Evolutionary conservation across 2,888 invertebrate genomes (phyloP).

Genomic region (Sabatieria punctata): DNA sequence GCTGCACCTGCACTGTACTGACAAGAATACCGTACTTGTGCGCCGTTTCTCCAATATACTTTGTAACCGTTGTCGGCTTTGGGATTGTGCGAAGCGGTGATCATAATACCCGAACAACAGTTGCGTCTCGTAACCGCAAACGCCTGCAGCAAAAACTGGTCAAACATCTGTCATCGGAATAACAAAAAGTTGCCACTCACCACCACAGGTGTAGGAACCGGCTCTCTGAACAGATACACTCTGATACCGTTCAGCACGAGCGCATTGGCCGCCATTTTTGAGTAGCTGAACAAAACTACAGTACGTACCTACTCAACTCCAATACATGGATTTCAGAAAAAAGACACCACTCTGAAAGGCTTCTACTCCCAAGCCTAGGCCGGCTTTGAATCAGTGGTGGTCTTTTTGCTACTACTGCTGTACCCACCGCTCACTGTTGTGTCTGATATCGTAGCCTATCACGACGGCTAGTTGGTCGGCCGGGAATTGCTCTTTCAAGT

Average conservation of each 20-base stretch:
- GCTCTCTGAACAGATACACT: conserved; percentile 59
- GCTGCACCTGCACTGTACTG: neutral
- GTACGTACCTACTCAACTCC: neutral
- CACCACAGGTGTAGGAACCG: conserved; percentile 81
- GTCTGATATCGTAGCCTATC: conserved; percentile 26
- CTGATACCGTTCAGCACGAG: conserved; percentile 55
- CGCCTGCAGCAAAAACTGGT: conserved; percentile 42
- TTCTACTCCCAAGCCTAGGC: too few relatives aligned
- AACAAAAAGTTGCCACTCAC: conserved; percentile 23
- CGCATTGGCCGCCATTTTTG: conserved; percentile 65
- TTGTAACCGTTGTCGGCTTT: conserved; percentile 93
- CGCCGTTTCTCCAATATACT: conserved; percentile 80
- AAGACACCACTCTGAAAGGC: too few relatives aligned
- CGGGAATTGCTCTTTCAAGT: conserved; percentile 16
- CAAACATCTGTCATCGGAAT: conserved; percentile 1
- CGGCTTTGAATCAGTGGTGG: too few relatives aligned
- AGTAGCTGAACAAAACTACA: conserved; percentile 48
- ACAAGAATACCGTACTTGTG: conserved; percentile 43
- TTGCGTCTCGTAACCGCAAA: conserved; percentile 56
- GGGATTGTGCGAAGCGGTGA: conserved; percentile 89
- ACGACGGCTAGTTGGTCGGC: conserved; percentile 17
- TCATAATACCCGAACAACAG: conserved; percentile 71
- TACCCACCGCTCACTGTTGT: conserved; percentile 17
- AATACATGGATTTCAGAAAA: too few relatives aligned
- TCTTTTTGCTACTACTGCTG: neutral